phyloP scores from a whole-genome alignment of 2,113 vertebrate species.

The Xenopus borealis region DNA sequence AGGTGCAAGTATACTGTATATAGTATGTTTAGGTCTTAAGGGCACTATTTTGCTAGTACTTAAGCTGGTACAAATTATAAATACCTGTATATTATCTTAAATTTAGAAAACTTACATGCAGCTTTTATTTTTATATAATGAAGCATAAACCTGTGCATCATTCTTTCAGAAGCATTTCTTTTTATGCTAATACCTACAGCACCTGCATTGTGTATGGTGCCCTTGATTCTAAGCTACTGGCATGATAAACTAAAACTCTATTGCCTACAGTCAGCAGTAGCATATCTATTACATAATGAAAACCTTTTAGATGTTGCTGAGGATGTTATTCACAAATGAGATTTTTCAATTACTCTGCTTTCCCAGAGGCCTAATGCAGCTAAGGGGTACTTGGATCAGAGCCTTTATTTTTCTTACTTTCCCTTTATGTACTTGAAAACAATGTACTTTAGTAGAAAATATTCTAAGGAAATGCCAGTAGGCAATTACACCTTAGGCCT shows the following conservation, averaged over 20 bases:
- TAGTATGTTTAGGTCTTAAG: too few species aligned
- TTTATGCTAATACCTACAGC: too few species aligned
- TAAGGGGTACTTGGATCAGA: neutral
- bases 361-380: neutral
- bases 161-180: too few species aligned
- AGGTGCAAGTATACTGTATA: too few species aligned
- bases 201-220: neutral
- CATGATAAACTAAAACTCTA: neutral
- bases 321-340: slow-evolving; percentile 1
- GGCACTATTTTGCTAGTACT: too few species aligned
- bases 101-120: too few species aligned
- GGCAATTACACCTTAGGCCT: neutral
- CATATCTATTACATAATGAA: neutral
- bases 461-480: neutral
- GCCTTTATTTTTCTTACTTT: slow-evolving; percentile 2
- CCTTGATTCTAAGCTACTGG: neutral
- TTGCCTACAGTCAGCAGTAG: neutral
- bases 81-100: too few species aligned
- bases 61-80: too few species aligned
- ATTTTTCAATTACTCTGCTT: neutral
- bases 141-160: too few species aligned
- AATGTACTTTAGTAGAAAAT: neutral
- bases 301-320: neutral
- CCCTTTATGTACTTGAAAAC: neutral
- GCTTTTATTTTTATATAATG: too few species aligned